These are phyloP conservation scores for Erebia ligea DNA, from an alignment of 2,888 invertebrate genomes.

Conservation along the genomic window DNA sequence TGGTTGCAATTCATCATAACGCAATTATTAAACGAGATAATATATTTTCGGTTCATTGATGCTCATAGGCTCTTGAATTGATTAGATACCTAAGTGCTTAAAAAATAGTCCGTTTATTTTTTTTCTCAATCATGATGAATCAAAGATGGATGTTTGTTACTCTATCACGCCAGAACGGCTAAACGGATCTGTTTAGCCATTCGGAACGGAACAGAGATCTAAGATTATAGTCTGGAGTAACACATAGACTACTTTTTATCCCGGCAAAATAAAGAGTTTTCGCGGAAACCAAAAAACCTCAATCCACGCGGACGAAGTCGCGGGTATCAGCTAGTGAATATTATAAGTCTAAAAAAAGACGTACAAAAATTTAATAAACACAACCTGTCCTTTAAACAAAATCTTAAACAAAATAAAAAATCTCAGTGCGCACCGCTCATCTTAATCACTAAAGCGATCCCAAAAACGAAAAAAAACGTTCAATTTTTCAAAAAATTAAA, in stretches of 20 bases:
- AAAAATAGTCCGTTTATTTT: too few species aligned
- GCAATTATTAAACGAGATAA: conserved; percentile 29
- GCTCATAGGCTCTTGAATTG: conserved; percentile 37
- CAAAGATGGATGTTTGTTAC: too few species aligned
- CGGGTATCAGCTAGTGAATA: too few species aligned
- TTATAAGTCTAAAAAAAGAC: background rate
- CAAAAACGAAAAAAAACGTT: conserved; percentile 26
- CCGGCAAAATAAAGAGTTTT: too few species aligned
- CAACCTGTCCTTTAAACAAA: background rate
- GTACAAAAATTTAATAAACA: background rate
- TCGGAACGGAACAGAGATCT: too few species aligned
- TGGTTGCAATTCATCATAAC: conserved; percentile 36
- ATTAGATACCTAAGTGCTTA: conserved; percentile 15
- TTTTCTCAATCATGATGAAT: too few species aligned
- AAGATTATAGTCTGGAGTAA: too few species aligned
- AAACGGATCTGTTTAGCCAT: too few species aligned
- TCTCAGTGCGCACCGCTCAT: conserved; percentile 24
- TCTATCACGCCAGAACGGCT: too few species aligned
- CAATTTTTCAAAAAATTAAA: conserved; percentile 51
- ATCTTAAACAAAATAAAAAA: conserved; percentile 11
- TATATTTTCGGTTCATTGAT: conserved; percentile 38
- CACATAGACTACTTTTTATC: too few species aligned
- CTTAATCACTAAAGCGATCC: conserved; percentile 35
- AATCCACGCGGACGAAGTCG: too few species aligned
- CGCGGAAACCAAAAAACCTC: too few species aligned